phyloP scores from a whole-genome alignment of 2,113 vertebrate species.

The Galemys pyrenaicus region DNA sequence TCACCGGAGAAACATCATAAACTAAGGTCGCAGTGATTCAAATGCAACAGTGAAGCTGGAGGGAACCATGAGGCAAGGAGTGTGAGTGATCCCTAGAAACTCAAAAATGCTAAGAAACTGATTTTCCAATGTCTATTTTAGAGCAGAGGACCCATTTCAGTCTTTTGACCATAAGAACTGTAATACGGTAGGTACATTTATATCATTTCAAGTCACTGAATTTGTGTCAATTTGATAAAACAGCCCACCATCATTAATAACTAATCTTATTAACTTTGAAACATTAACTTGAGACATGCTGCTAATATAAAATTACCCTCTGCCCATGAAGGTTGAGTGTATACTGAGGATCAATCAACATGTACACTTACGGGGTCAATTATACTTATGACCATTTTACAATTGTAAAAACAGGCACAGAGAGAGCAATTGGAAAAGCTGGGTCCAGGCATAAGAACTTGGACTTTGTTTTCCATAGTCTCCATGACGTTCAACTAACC shows the following conservation, averaged over 20 bases:
- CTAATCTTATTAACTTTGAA: neutral
- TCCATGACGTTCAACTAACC: no score
- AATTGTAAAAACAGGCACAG: neutral
- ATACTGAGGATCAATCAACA: neutral
- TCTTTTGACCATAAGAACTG: no score
- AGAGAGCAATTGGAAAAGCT: neutral
- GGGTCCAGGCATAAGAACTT: neutral
- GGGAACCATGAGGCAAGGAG: no score
- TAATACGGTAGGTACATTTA: no score
- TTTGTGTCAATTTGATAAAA: neutral
- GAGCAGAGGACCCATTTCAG: neutral
- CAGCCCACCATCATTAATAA: neutral
- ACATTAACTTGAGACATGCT: neutral
- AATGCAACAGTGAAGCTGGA: neutral
- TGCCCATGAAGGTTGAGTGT: neutral
- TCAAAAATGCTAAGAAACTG: neutral
- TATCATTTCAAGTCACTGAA: neutral
- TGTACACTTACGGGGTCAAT: rapidly evolving
- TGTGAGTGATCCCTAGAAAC: neutral
- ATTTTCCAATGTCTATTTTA: neutral
- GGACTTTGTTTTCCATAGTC: neutral
- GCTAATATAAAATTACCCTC: neutral
- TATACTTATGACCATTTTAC: neutral
- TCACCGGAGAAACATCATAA: neutral
- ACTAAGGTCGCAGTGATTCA: neutral